phyloP scores from a whole-genome alignment of 1,140 invertebrate species.

The Ceratosolen fusciceps region DNA sequence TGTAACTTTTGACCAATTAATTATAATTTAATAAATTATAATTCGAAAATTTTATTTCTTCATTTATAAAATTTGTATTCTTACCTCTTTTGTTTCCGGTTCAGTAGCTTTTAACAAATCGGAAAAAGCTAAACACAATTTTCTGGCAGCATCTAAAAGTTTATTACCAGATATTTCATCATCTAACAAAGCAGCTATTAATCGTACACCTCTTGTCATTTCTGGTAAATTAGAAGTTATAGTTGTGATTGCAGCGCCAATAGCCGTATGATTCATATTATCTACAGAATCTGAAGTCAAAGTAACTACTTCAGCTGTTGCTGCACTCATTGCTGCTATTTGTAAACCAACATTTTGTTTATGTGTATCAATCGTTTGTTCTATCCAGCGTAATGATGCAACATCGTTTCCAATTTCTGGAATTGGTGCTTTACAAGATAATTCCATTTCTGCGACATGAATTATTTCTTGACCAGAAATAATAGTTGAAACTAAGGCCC shows the following conservation, averaged over 20 bases:
- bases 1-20: no score
- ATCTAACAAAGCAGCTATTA: conserved; percentile 95
- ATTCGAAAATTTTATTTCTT: no score
- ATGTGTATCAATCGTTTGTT: conserved; percentile 93
- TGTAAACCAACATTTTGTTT: conserved; percentile 97
- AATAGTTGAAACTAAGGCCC: conserved; percentile 92
- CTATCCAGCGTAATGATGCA: conserved; percentile 92
- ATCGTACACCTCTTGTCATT: conserved; percentile 94
- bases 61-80: no score
- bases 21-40: no score
- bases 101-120: conserved; percentile 95
- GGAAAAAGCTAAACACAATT: conserved; percentile 93
- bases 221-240: conserved; percentile 97
- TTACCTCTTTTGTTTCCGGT: conserved; percentile 90
- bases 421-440: conserved; percentile 81
- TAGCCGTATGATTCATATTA: conserved; percentile 93
- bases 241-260: conserved; percentile 96
- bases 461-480: conserved; percentile 89
- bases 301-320: conserved; percentile 98
- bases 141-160: conserved; percentile 91
- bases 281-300: conserved; percentile 87
- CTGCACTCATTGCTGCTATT: conserved; percentile 98
- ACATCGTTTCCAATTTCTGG: conserved; percentile 88
- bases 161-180: conserved; percentile 86
- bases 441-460: conserved; percentile 85